Conservation (phyloP, 2,888 invertebrate genomes). For the Amphipyra tragopoginis region DNA sequence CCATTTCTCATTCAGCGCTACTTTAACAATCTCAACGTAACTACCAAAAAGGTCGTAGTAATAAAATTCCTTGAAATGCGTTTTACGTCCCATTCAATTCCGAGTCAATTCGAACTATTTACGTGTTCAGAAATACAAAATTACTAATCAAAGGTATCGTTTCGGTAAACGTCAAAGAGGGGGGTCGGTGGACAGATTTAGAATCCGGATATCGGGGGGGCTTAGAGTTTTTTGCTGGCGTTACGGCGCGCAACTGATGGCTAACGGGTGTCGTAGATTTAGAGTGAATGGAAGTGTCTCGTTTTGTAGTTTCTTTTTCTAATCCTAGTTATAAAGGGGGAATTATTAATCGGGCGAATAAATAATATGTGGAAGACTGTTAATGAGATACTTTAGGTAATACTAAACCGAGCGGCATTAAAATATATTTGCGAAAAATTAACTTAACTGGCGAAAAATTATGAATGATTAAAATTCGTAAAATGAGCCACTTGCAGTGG, state of each 20-base stretch:
- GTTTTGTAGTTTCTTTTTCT: too few species aligned
- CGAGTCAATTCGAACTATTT: constrained; percentile 50
- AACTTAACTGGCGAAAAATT: too few species aligned
- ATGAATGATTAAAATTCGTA: too few species aligned
- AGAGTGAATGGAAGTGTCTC: constrained; percentile 54
- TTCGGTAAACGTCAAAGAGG: constrained; percentile 74
- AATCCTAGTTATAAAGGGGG: too few species aligned
- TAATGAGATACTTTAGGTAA: too few species aligned
- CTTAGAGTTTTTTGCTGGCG: constrained; percentile 74
- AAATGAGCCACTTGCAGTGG: too few species aligned
- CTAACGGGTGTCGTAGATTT: constrained; percentile 51
- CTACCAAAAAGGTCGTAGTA: constrained; percentile 33
- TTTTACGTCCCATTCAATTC: constrained; percentile 54
- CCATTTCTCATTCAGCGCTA: constrained; percentile 32
- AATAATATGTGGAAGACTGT: too few species aligned
- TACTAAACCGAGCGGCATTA: too few species aligned
- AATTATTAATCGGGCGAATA: too few species aligned
- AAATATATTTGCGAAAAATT: too few species aligned
- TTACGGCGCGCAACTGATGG: constrained; percentile 70
- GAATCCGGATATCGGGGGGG: constrained; percentile 84
- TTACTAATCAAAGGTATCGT: constrained; percentile 74
- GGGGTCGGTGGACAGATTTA: constrained; percentile 76
- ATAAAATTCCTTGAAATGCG: constrained; percentile 48
- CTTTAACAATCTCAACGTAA: constrained; percentile 20
- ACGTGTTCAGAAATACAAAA: constrained; percentile 63